A percentile compares a stretch with the other conserved stretches of the same genome.
These are phyloP conservation scores for Lophius americanus DNA, from an alignment of 2,797 vertebrate genomes.

Conservation along the genomic window DNA sequence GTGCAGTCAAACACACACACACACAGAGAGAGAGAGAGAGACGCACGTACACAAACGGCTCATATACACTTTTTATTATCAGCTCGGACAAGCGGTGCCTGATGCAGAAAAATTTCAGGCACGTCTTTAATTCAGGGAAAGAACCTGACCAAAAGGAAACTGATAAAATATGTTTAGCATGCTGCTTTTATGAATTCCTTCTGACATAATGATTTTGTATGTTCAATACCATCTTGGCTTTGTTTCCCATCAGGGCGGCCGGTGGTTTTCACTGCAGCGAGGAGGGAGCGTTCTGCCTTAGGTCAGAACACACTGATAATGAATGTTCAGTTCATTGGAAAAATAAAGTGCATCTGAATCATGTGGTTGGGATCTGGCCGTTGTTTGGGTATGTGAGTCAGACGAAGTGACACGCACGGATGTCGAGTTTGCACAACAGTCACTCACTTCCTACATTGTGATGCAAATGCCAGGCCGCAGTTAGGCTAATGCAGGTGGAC, in stretches of 20 bases:
- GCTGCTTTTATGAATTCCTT: constrained; percentile 24
- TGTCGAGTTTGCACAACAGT: constrained; percentile 65
- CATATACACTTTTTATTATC: constrained; percentile 42
- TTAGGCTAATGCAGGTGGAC: constrained; percentile 68
- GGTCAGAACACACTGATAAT: constrained; percentile 77
- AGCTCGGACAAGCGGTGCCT: constrained; percentile 48
- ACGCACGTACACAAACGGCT: constrained; percentile 15
- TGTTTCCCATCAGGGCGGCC: constrained; percentile 71
- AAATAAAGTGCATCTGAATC: constrained; percentile 68
- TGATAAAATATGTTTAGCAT: constrained; percentile 73
- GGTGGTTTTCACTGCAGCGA: constrained; percentile 61
- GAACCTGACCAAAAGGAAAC: constrained; percentile 59
- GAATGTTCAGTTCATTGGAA: constrained; percentile 72
- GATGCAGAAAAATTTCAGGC: constrained; percentile 48
- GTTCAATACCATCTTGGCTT: constrained; percentile 63
- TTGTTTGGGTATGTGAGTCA: constrained; percentile 73
- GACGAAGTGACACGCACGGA: constrained; percentile 45
- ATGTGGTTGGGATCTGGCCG: constrained; percentile 57
- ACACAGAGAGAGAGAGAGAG: constrained; percentile 13
- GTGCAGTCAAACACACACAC: constrained; percentile 21
- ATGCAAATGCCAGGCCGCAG: constrained; percentile 68
- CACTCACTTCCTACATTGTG: constrained; percentile 67
- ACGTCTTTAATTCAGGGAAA: constrained; percentile 47
- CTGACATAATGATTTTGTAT: constrained; percentile 69
- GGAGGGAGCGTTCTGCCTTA: constrained; percentile 74